Base-by-base conservation (phyloP, 92 coral and sea anemone genomes). In the Micromussa lordhowensis region DNA sequence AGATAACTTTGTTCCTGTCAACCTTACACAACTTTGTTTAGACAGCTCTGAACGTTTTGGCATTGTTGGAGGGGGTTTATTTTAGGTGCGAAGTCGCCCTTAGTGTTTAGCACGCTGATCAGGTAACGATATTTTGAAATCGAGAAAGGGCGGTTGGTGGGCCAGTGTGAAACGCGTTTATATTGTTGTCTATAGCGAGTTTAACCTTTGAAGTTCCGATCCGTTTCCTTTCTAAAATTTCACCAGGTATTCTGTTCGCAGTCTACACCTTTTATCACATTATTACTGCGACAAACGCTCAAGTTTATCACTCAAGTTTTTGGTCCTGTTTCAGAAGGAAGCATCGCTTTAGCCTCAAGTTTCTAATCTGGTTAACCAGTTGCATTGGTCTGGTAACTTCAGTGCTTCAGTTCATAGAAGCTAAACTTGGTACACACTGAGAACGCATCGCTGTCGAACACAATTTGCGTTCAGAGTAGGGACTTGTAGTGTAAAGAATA, bases 1-100 rank as follows among this genome's bases (percentile, higher is more conserved):
- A 61, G 81, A 73, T 84, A 84, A 76, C 75, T 76, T 76, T 75
- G 40, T 34, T 55, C 82, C 36, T 21, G 64, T 1, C 81, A 64
- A 26, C 75, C 82, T n/a, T n/a, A n/a, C n/a, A n/a, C n/a, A n/a
- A n/a, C n/a, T n/a, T n/a, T 28, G 72, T 81, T 36, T 24, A 76
- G 75, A 76, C 75, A 85, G 61, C 73, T 59, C 72, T 40, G 32
- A 78, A 68, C n/a, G 69, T 80, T 21, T 71, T 51, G 38, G 44
- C 84, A 19, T 30, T 32, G 9, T 26, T 66, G n/a, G n/a, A 51
- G 4, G 21, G 44, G 38, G 78, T 48, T 49, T 87, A 68, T 86
- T 86, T 86, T 78, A 84, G 51, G 77, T 36, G 29, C 32, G 29
- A 68, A 35, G 63, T 58, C 30, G 48, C 38, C 16, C 78, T 24